phyloP scores from a whole-genome alignment of 2,888 invertebrate genomes.

The Heliconius ismenius region DNA sequence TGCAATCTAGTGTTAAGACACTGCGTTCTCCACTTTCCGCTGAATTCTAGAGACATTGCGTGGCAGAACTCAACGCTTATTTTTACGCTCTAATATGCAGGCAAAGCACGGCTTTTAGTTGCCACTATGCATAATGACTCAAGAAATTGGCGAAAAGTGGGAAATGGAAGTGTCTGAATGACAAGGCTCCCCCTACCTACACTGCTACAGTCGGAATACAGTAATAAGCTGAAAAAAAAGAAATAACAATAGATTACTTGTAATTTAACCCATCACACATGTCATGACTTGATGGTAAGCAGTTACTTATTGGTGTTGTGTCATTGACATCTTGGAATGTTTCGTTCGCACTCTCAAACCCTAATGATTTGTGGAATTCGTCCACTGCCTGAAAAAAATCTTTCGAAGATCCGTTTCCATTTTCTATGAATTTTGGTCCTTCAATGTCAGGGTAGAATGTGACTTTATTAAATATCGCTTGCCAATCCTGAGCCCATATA shows the following conservation, averaged over 20 bases:
- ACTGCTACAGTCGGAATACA: no score
- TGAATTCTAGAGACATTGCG: no score
- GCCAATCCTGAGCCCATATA: constrained; percentile 86
- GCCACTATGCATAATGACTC: no score
- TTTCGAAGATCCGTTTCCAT: constrained; percentile 65
- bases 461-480: constrained; percentile 74
- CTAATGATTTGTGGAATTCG: constrained; percentile 83
- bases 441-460: constrained; percentile 76
- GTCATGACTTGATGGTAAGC: constrained; percentile 87
- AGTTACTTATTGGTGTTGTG: constrained; percentile 82
- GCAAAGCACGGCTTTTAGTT: no score
- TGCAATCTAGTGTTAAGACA: no score
- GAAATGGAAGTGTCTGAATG: no score
- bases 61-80: no score
- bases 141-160: no score
- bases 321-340: constrained; percentile 83
- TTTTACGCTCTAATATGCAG: no score
- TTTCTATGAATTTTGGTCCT: constrained; percentile 74
- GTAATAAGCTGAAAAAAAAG: background rate
- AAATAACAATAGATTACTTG: constrained; percentile 70
- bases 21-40: no score
- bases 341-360: constrained; percentile 82
- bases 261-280: constrained; percentile 85
- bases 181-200: no score
- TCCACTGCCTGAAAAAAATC: constrained; percentile 83